Percentiles rank a stretch among this genome's conserved stretches.
phyloP scores from a whole-genome alignment of 2,797 vertebrate species.

The Falco novaeseelandiae region DNA sequence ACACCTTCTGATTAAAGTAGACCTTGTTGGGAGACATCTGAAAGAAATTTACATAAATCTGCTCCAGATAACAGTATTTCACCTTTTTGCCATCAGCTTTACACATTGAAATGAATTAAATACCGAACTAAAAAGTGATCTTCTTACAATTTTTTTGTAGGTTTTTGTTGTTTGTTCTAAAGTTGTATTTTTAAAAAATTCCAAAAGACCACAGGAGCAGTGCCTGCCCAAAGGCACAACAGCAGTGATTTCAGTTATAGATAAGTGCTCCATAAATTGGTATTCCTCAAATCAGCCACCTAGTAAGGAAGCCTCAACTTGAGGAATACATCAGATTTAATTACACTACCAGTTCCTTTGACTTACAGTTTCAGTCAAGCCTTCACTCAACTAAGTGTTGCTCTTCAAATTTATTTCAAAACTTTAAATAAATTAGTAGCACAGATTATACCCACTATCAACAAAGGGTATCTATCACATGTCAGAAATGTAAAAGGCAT shows the following conservation, averaged over 20 bases:
- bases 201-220: neutral
- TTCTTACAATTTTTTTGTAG: neutral
- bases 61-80: neutral
- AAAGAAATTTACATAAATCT: neutral
- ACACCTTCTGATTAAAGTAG: neutral
- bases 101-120: neutral
- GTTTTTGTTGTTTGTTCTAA: neutral
- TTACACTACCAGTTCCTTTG: neutral
- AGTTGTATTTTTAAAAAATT: neutral
- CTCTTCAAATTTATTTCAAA: constrained; percentile 49
- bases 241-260: neutral
- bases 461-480: neutral
- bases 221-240: neutral
- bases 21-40: neutral
- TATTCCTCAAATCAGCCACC: neutral
- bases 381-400: constrained; percentile 17
- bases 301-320: neutral
- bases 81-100: neutral
- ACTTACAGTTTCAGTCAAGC: constrained; percentile 7
- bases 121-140: neutral
- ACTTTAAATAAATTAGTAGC: constrained; percentile 13
- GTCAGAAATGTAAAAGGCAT: constrained; percentile 27
- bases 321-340: neutral
- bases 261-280: neutral
- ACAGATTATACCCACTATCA: neutral